Percentiles rank a stretch among this genome's conserved stretches.
These are phyloP conservation scores for Caranx ignobilis DNA, from an alignment of 2,113 vertebrate genomes.

Conservation along the genomic window DNA sequence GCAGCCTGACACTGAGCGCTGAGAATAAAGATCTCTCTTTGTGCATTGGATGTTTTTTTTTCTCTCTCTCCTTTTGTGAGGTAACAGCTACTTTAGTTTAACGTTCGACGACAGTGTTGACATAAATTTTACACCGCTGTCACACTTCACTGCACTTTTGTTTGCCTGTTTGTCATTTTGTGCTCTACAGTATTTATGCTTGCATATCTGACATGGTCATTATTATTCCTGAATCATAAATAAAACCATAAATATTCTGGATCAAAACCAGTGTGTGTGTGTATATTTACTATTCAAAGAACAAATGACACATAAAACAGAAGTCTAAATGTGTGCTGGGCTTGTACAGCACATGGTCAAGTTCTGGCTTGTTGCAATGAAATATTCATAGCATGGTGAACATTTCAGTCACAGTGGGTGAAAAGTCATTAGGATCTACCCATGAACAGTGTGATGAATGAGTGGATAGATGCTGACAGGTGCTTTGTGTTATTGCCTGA, in stretches of 20 bases:
- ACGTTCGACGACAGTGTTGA: not conserved
- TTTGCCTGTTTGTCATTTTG: not conserved
- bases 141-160: not conserved
- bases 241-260: not conserved
- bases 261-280: not conserved
- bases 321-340: not conserved
- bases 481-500: constrained; percentile 45
- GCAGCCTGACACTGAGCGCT: constrained; percentile 7
- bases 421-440: constrained; percentile 60
- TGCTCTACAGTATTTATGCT: not conserved
- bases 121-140: not conserved
- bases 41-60: not conserved
- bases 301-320: not conserved
- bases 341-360: constrained; percentile 7
- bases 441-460: constrained; percentile 66
- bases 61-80: not conserved
- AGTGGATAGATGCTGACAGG: constrained; percentile 61
- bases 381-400: constrained; percentile 48
- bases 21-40: constrained; percentile 33
- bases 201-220: not conserved
- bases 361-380: constrained; percentile 29
- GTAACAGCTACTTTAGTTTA: not conserved
- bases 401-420: constrained; percentile 31
- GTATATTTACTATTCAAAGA: not conserved
- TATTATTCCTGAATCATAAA: constrained; percentile 9